A percentile compares a stretch with the other conserved stretches of the same genome.
Conservation (phyloP, 2,113 vertebrate genomes). For the Myotis yumanensis region DNA sequence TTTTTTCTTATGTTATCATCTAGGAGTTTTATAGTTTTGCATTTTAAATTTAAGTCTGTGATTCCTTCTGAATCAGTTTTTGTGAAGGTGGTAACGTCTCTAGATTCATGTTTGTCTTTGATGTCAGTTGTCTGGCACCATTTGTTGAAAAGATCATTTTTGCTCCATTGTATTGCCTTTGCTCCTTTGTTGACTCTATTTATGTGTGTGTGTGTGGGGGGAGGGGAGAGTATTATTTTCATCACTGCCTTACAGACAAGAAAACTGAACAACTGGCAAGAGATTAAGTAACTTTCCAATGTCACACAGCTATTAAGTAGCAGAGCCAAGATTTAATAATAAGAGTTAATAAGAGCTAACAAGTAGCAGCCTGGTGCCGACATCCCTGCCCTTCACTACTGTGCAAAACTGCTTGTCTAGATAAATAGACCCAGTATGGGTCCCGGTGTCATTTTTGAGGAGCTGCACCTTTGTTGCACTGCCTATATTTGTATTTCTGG, state of each 20-base stretch:
- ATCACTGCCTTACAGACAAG: not conserved
- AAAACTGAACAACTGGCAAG: not conserved
- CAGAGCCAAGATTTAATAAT: not conserved
- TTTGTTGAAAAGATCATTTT: not conserved
- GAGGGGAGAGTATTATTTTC: not conserved
- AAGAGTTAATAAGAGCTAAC: not conserved
- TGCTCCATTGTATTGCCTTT: not conserved
- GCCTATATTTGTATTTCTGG: not conserved
- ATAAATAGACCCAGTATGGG: not conserved
- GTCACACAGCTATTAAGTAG: not conserved
- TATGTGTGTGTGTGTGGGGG: not conserved
- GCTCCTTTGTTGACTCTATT: not conserved
- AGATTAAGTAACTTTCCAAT: not conserved
- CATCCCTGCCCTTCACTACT: not conserved
- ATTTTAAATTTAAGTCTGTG: not conserved
- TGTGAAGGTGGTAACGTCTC: not conserved
- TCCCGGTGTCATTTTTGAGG: not conserved
- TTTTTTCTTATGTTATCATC: not conserved
- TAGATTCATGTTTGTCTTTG: not conserved
- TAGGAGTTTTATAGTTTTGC: not conserved
- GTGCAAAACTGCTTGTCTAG: not conserved
- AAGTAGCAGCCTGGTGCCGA: not conserved
- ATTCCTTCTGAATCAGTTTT: not conserved
- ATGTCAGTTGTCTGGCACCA: not conserved
- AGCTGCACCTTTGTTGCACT: not conserved